Evolutionary conservation across 2,113 vertebrate genomes (phyloP).

Genomic region (Dasypus novemcinctus): DNA sequence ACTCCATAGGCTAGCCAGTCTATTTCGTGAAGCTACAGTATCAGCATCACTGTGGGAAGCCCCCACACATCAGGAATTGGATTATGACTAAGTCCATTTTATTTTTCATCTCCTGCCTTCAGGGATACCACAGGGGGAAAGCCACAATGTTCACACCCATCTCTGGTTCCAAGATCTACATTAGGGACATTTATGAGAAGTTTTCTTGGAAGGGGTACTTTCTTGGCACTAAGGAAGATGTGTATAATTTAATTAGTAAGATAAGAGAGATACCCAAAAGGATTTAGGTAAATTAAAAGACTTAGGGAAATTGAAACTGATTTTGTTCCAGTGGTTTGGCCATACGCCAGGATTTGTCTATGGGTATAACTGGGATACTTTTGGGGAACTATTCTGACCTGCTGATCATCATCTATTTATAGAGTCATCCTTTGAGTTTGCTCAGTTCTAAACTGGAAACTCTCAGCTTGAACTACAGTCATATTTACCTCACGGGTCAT

Average conservation of each 20-base stretch:
- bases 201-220: neutral
- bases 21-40: neutral
- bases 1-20: neutral
- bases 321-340: neutral
- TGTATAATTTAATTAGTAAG: constrained; percentile 10
- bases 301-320: neutral
- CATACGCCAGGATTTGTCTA: neutral
- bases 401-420: constrained; percentile 11
- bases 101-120: neutral
- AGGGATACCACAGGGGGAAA: neutral
- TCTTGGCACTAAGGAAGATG: neutral
- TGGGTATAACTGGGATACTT: neutral
- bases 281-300: neutral
- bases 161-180: neutral
- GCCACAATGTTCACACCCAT: neutral
- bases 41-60: neutral
- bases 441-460: neutral
- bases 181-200: neutral
- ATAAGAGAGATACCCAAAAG: neutral
- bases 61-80: neutral
- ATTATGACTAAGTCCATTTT: constrained; percentile 1
- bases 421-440: neutral
- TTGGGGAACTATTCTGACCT: neutral
- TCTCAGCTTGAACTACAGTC: neutral
- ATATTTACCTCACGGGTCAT: neutral